phyloP scores from a whole-genome alignment of 2,113 vertebrate genomes.

The cattle (Bos taurus) region DNA sequence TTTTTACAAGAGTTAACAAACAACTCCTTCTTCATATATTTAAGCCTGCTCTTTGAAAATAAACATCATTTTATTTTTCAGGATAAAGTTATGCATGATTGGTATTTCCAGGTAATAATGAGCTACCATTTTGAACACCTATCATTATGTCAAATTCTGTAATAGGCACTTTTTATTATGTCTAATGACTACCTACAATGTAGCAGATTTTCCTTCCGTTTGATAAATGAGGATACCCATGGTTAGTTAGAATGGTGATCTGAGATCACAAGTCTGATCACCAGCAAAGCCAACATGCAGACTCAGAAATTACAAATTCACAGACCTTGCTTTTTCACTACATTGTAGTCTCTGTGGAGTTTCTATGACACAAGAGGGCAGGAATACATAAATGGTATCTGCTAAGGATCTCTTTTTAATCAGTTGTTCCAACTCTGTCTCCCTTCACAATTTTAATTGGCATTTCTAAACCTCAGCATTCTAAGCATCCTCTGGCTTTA shows the following conservation, averaged over 20 bases:
- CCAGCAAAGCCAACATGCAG: neutral
- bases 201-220: neutral
- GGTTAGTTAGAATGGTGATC: neutral
- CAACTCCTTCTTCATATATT: neutral
- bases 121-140: neutral
- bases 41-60: neutral
- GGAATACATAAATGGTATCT: neutral
- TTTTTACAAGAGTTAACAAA: neutral
- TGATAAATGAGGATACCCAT: neutral
- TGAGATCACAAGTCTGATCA: neutral
- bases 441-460: neutral
- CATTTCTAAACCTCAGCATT: neutral
- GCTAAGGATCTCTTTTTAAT: neutral
- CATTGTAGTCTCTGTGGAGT: neutral
- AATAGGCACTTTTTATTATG: neutral
- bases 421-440: neutral
- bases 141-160: neutral
- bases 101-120: neutral
- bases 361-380: neutral
- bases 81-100: neutral
- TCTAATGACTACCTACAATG: neutral
- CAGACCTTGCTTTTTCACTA: neutral
- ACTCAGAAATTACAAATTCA: neutral
- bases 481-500: neutral
- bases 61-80: neutral